Conservation (phyloP, 2,797 vertebrate genomes). For the Lerista edwardsae region DNA sequence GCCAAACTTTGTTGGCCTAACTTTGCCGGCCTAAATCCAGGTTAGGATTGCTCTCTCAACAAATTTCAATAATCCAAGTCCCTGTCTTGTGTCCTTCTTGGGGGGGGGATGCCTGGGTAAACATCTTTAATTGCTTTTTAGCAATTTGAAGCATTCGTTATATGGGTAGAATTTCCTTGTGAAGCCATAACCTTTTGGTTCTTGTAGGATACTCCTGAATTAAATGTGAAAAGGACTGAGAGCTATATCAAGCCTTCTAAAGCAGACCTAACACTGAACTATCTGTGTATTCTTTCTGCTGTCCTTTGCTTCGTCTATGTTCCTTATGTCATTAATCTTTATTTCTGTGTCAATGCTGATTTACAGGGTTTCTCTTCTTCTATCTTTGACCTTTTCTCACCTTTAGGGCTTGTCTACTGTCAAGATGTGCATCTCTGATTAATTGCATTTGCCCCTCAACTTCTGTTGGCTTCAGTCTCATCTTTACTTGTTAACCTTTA, state of each 20-base stretch:
- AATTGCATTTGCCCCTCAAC: not conserved
- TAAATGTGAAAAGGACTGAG: not conserved
- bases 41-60: too few relatives aligned
- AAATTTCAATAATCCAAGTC: too few relatives aligned
- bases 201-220: not conserved
- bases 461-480: slow-evolving; percentile 33
- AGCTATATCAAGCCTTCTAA: not conserved
- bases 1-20: too few relatives aligned
- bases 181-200: not conserved
- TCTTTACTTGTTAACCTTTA: slow-evolving; percentile 34
- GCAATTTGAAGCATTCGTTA: not conserved
- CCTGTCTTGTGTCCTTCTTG: too few relatives aligned
- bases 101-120: too few relatives aligned
- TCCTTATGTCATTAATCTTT: not conserved
- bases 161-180: not conserved
- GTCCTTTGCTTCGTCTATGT: not conserved
- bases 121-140: not conserved
- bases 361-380: not conserved
- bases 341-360: slow-evolving; percentile 14
- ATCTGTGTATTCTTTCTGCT: slow-evolving; percentile 6
- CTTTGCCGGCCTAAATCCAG: too few relatives aligned
- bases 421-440: not conserved
- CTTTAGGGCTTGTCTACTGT: slow-evolving; percentile 1
- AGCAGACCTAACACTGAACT: not conserved
- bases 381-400: not conserved